Evolutionary conservation across 1,140 invertebrate species (phyloP).

Genomic region (Tetragonula clypearis): DNA sequence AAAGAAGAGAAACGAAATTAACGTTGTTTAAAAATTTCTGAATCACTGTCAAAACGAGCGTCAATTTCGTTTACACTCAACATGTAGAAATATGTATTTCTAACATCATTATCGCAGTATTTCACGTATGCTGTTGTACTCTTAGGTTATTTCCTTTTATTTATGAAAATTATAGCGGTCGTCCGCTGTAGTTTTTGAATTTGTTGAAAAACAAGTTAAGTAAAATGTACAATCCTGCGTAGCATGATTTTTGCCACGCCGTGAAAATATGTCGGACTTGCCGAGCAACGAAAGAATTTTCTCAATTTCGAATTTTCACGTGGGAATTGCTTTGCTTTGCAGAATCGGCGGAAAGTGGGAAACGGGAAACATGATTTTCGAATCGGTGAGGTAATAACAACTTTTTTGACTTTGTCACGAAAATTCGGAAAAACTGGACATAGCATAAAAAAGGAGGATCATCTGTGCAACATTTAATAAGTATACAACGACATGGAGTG

Average conservation of each 20-base stretch:
- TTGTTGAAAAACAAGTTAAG: background rate
- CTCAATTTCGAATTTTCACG: constrained; percentile 11
- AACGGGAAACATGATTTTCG: constrained; percentile 14
- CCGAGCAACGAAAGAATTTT: background rate
- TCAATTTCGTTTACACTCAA: background rate
- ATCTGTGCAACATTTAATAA: background rate
- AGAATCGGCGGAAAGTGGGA: background rate
- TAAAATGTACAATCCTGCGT: constrained; percentile 2
- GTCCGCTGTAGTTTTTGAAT: background rate
- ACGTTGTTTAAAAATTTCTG: background rate
- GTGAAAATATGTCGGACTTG: background rate
- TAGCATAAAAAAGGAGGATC: background rate
- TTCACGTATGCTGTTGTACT: background rate
- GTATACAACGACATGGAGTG: constrained; percentile 73
- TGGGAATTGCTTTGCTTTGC: background rate
- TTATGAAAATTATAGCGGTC: background rate
- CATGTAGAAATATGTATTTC: background rate
- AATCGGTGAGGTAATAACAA: constrained; percentile 1
- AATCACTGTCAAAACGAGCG: background rate
- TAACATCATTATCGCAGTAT: background rate
- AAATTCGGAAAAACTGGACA: background rate
- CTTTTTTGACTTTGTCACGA: background rate
- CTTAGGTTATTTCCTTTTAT: constrained; percentile 30
- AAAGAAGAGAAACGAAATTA: constrained; percentile 7
- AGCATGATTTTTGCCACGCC: background rate